A percentile compares a stretch with the other conserved stretches of the same genome.
These are phyloP conservation scores for Agelas oroides DNA, from an alignment of 37 sponge, comb jelly and placozoan genomes.

Conservation along the genomic window DNA sequence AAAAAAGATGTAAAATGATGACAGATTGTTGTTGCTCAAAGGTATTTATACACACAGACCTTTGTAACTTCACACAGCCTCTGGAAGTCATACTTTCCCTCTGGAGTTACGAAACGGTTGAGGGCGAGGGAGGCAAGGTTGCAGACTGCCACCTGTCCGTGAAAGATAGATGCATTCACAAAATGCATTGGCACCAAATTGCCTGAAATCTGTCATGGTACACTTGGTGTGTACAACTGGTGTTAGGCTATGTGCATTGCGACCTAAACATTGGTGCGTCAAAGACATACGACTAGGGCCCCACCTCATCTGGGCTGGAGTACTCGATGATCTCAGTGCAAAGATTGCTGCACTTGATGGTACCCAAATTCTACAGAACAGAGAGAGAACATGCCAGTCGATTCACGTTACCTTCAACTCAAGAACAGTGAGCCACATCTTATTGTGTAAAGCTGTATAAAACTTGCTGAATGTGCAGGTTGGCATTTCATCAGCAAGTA, in stretches of 20 bases:
- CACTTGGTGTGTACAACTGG: no score
- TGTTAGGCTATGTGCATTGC: no score
- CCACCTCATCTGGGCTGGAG: conserved; percentile 94
- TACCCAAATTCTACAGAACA: conserved; percentile 88
- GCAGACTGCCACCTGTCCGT: conserved; percentile 92
- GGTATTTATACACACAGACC: conserved; percentile 29
- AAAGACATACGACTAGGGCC: no score
- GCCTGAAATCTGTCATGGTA: no score
- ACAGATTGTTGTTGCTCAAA: neutral
- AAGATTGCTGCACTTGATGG: conserved; percentile 98
- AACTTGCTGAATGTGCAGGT: no score
- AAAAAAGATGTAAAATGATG: neutral
- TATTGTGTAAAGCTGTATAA: no score
- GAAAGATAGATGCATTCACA: neutral
- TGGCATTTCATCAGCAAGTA: no score
- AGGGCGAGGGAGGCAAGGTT: conserved; percentile 98
- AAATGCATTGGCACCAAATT: no score
- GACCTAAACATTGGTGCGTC: no score
- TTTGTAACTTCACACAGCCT: conserved; percentile 89
- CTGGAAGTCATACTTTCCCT: conserved; percentile 87
- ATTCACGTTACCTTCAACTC: no score
- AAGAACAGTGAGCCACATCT: no score
- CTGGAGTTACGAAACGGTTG: conserved; percentile 80
- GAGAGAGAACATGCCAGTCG: neutral
- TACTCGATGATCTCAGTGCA: conserved; percentile 99